Base-by-base conservation (phyloP, 2,797 vertebrate genomes). In the Lepus townsendii region DNA sequence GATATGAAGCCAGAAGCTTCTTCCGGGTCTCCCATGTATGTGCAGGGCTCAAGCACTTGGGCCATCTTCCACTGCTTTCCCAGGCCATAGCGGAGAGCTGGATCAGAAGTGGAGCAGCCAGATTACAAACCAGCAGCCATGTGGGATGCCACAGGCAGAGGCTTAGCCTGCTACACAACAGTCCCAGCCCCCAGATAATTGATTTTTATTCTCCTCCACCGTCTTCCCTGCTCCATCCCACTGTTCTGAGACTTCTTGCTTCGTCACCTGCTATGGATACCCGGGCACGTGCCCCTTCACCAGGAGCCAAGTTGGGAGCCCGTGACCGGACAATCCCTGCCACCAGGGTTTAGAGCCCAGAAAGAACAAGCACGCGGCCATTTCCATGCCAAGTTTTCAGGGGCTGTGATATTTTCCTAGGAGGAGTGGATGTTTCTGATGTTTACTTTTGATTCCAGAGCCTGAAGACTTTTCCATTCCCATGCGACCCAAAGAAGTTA, bases 361-460 rank as follows among this genome's bases (percentile, higher is more conserved):
- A 11, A 8, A 75, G 62, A 71, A 32, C 57, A 54, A 89, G 32
- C 3, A 7, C 19, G 1, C 0, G 13, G 79, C 83, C 6, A 3
- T 89, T 47, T 78, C 68, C 20, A 7, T 5, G 35, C 47, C 1
- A 16, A 10, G 2, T 30, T 62, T 83, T 83, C 4, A 14, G 26
- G 62, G 20, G 47, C 30, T n/a, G 65, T 12, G 17, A 5, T 16
- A 2, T 32, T 91, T 75, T 79, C 35, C 22, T 14, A 19, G 16
- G 71, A 22, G 24, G 69, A 32, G 38, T 2, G 89, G 30, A 85
- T 78, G 17, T 52, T 83, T 88, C 78, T 60, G 32, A 0, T 88
- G 22, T 94, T 91, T 96, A 22, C 52, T 97, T 98, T 60, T 83
- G 93, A 13, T 91, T 91, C 83, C 92, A 97, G 97, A 65, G 6